Conservation (phyloP, 1,140 invertebrate genomes). For the Macrobrachium nipponense region DNA sequence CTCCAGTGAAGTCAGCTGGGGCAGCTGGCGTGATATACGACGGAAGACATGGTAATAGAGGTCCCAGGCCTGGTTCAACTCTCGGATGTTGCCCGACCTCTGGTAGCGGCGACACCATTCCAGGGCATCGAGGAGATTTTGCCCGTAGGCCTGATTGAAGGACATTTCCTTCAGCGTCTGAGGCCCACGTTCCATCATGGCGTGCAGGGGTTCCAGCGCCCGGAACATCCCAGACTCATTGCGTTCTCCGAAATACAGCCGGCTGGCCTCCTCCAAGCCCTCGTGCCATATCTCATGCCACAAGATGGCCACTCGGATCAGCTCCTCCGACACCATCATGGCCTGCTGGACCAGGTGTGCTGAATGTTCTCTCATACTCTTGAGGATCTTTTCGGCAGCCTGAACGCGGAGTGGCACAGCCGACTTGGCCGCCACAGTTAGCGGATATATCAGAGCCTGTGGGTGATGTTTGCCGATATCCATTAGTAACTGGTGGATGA, state of each 20-base stretch:
- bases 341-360: slow-evolving; percentile 92
- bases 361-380: slow-evolving; percentile 95
- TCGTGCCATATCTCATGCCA: slow-evolving; percentile 99
- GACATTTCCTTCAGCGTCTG: slow-evolving; percentile 97
- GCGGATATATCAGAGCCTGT: slow-evolving; percentile 94
- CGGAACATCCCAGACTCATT: slow-evolving; percentile 97
- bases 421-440: slow-evolving; percentile 97
- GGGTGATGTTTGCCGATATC: slow-evolving; percentile 87
- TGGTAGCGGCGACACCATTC: slow-evolving; percentile 87
- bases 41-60: slow-evolving; percentile 98
- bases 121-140: slow-evolving; percentile 92
- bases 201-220: slow-evolving; percentile 93
- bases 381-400: slow-evolving; percentile 95
- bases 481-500: slow-evolving; percentile 93
- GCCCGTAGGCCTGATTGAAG: slow-evolving; percentile 95
- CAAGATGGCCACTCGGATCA: slow-evolving; percentile 97
- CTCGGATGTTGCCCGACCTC: slow-evolving; percentile 84
- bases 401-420: slow-evolving; percentile 83
- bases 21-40: slow-evolving; percentile 93
- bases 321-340: slow-evolving; percentile 91
- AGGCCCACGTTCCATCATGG: slow-evolving; percentile 91
- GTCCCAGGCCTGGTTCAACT: slow-evolving; percentile 98
- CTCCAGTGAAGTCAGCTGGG: slow-evolving; percentile 83
- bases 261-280: slow-evolving; percentile 96
- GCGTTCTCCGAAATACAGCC: slow-evolving; percentile 95